phyloP scores from a whole-genome alignment of 2,113 vertebrate species.

The Tauraco erythrolophus region DNA sequence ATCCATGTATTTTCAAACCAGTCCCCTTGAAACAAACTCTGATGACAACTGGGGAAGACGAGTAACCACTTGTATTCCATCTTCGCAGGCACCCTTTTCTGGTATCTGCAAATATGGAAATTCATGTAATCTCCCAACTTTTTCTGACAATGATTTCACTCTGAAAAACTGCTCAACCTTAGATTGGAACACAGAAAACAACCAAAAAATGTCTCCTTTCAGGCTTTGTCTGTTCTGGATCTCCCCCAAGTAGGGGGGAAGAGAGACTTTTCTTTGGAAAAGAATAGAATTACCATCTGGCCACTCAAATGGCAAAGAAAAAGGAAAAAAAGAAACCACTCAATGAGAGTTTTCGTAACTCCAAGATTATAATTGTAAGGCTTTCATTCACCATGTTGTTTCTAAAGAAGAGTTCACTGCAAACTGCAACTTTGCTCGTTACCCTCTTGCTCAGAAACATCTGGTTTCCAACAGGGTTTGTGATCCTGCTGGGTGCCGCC shows the following conservation, averaged over 20 bases:
- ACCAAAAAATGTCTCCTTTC: neutral
- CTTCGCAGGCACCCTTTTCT: rapidly evolving
- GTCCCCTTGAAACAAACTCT: neutral
- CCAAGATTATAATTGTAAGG: neutral
- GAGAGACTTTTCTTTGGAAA: neutral
- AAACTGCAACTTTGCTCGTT: neutral
- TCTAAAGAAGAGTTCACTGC: neutral
- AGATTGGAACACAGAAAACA: neutral
- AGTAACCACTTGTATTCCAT: neutral
- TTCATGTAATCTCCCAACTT: neutral
- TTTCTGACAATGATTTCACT: neutral
- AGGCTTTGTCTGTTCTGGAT: neutral
- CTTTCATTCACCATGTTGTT: neutral
- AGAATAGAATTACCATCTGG: neutral
- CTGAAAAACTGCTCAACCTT: neutral
- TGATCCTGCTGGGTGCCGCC: neutral
- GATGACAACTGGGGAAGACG: neutral
- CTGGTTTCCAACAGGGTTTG: neutral
- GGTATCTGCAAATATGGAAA: neutral
- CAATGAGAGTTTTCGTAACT: neutral
- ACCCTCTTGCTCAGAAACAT: neutral
- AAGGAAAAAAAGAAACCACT: neutral
- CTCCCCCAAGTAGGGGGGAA: neutral
- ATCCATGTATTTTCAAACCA: neutral
- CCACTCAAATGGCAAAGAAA: neutral